phyloP scores from a whole-genome alignment of 2,888 invertebrate species.

The Volucella bombylans region DNA sequence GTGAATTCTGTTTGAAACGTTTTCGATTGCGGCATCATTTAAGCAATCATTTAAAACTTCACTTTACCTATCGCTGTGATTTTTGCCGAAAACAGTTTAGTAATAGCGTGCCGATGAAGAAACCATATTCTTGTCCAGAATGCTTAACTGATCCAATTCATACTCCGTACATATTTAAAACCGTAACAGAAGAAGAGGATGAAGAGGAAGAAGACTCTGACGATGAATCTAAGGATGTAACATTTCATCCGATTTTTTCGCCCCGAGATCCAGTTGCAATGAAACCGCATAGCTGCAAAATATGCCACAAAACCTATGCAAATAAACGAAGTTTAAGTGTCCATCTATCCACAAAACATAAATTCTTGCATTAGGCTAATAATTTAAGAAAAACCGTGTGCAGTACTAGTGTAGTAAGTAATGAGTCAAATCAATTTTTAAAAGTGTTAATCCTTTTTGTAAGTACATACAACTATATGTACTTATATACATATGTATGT shows the following conservation, averaged over 20 bases:
- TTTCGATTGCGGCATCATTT: slow-evolving; percentile 77
- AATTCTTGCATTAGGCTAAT: slow-evolving; percentile 11
- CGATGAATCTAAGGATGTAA: slow-evolving; percentile 61
- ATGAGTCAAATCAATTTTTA: slow-evolving; percentile 36
- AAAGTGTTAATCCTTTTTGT: slow-evolving; percentile 18
- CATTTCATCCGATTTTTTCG: slow-evolving; percentile 31
- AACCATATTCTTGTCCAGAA: slow-evolving; percentile 76
- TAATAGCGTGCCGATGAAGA: slow-evolving; percentile 76
- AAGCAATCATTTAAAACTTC: slow-evolving; percentile 77
- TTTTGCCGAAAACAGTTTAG: slow-evolving; percentile 76
- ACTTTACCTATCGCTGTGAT: slow-evolving; percentile 77
- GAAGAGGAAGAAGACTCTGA: slow-evolving; percentile 42
- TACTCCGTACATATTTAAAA: neutral
- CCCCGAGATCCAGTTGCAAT: slow-evolving; percentile 6
- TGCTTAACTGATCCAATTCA: slow-evolving; percentile 49
- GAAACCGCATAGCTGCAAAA: slow-evolving; percentile 55
- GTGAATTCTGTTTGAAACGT: slow-evolving; percentile 77
- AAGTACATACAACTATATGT: neutral
- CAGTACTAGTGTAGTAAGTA: slow-evolving; percentile 11
- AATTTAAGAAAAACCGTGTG: slow-evolving; percentile 32
- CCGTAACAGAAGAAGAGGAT: slow-evolving; percentile 34
- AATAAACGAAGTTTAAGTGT: slow-evolving; percentile 56
- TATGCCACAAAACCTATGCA: slow-evolving; percentile 56
- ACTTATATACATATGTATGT: slow-evolving; percentile 2
- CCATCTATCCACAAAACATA: slow-evolving; percentile 55